Conservation (phyloP, 2,113 vertebrate species). For the Lampris incognitus region DNA sequence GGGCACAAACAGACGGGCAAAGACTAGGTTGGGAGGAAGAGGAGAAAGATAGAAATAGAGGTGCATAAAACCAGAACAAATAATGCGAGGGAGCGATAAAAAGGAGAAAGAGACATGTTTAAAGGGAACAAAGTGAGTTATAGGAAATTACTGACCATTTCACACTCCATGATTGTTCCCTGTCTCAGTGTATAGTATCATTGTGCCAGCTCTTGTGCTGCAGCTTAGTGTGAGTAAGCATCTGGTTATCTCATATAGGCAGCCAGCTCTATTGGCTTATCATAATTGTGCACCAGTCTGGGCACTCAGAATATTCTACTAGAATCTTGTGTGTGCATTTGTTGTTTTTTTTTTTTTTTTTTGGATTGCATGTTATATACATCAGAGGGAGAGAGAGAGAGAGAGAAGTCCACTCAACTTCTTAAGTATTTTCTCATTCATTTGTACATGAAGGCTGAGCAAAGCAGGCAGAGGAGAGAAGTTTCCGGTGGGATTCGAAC, state of each 20-base stretch:
- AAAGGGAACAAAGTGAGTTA: conserved; percentile 18
- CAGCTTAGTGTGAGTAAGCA: conserved; percentile 63
- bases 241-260: conserved; percentile 64
- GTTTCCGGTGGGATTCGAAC: too few species aligned
- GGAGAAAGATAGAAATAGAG: neutral
- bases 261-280: conserved; percentile 65
- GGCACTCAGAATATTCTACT: conserved; percentile 35
- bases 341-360: too few species aligned
- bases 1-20: neutral
- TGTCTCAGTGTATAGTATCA: conserved; percentile 56
- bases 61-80: conserved; percentile 23
- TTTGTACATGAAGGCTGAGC: too few species aligned
- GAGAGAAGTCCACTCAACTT: too few species aligned
- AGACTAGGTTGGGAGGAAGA: neutral
- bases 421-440: too few species aligned
- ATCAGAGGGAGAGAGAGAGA: too few species aligned
- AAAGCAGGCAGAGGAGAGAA: too few species aligned
- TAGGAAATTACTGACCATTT: conserved; percentile 48
- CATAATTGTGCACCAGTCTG: conserved; percentile 53
- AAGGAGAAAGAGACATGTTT: conserved; percentile 9
- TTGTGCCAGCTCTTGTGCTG: conserved; percentile 49
- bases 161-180: conserved; percentile 27
- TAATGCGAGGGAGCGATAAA: conserved; percentile 36
- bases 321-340: too few species aligned
- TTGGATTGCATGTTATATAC: too few species aligned